A percentile compares a stretch with the other conserved stretches of the same genome.
Evolutionary conservation across 2,888 invertebrate species (phyloP).

Genomic region (Subacronicta megacephala): DNA sequence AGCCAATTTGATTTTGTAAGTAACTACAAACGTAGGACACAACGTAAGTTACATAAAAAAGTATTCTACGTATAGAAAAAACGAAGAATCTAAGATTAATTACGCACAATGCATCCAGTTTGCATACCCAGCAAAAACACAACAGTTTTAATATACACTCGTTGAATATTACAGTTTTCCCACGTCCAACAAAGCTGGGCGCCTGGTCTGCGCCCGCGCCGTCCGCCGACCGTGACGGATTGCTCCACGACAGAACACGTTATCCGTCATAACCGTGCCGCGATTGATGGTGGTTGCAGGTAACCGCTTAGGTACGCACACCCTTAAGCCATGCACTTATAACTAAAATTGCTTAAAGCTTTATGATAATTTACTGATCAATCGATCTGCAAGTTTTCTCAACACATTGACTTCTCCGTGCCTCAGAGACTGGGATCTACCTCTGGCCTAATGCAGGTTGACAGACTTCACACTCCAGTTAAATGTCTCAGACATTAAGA

Average conservation of each 20-base stretch:
- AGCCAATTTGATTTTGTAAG: too few relatives aligned
- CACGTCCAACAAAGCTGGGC: constrained; percentile 69
- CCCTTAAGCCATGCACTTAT: constrained; percentile 12
- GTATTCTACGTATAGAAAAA: too few relatives aligned
- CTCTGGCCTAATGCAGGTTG: too few relatives aligned
- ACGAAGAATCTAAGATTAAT: constrained; percentile 37
- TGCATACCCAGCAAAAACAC: constrained; percentile 37
- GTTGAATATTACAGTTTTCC: constrained; percentile 63
- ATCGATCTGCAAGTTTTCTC: too few relatives aligned
- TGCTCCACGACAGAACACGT: constrained; percentile 74
- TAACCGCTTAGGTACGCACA: constrained; percentile 46
- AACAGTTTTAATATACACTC: constrained; percentile 31
- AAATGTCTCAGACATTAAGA: too few relatives aligned
- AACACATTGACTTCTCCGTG: too few relatives aligned
- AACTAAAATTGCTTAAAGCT: background rate
- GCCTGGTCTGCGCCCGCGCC: constrained; percentile 58
- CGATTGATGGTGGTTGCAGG: constrained; percentile 68
- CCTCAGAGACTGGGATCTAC: too few relatives aligned
- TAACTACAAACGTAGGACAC: too few relatives aligned
- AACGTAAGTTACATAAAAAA: too few relatives aligned
- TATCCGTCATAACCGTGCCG: constrained; percentile 67
- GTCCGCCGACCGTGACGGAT: constrained; percentile 72
- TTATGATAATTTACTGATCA: background rate
- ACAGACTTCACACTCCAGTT: too few relatives aligned
- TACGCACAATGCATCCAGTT: constrained; percentile 19